phyloP scores from a whole-genome alignment of 2,113 vertebrate genomes.

The Ciconia boyciana region DNA sequence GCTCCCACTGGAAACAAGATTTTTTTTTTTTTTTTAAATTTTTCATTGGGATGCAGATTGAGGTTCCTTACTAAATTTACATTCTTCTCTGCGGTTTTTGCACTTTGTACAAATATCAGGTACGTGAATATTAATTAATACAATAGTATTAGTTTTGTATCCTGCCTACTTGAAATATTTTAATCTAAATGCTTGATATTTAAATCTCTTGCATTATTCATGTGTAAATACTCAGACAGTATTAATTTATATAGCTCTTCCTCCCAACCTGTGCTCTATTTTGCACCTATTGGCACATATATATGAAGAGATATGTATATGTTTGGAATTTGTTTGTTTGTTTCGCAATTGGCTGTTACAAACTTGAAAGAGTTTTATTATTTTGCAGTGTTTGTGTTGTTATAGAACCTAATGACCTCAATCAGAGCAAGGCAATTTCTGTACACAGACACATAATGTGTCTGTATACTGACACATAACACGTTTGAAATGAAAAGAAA shows the following conservation, averaged over 20 bases:
- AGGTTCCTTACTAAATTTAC: not conserved
- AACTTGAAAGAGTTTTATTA: not conserved
- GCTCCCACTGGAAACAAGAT: not conserved
- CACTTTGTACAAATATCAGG: not conserved
- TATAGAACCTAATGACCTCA: not conserved
- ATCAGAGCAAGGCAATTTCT: not conserved
- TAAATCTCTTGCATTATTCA: not conserved
- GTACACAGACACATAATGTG: not conserved
- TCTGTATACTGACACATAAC: too few species aligned
- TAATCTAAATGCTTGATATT: not conserved
- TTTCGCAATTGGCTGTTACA: not conserved
- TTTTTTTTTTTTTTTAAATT: not conserved
- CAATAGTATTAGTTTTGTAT: not conserved
- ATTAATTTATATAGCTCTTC: not conserved
- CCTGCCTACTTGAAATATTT: not conserved
- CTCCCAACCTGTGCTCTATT: not conserved
- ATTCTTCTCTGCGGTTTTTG: not conserved
- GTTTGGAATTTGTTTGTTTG: not conserved
- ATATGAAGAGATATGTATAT: not conserved
- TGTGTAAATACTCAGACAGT: not conserved
- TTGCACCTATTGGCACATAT: not conserved
- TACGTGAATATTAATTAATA: not conserved
- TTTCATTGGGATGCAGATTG: not conserved
- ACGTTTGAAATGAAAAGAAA: not conserved
- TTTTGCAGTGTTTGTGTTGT: not conserved